Conservation (phyloP, 2,797 vertebrate species). For the Melanotaenia parkinsoni region DNA sequence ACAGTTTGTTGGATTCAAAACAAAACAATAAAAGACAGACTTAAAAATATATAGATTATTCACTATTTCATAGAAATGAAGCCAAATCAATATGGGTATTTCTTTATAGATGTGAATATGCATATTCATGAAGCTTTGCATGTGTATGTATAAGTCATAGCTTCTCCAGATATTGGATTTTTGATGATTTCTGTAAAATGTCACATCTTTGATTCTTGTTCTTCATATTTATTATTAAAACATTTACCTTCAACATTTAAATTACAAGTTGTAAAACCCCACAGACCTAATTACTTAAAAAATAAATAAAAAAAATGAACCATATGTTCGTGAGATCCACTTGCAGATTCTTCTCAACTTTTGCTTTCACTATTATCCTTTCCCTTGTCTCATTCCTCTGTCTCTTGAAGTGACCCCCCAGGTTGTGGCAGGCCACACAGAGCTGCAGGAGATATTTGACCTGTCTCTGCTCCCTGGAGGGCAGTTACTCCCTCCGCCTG, state of each 20-base stretch:
- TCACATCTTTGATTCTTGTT: neutral
- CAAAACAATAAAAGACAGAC: neutral
- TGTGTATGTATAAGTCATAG: neutral
- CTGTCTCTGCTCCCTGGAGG: conserved; percentile 78
- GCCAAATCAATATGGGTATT: neutral
- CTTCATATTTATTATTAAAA: neutral
- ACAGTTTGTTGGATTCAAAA: neutral
- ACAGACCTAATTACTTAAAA: neutral
- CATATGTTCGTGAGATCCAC: neutral
- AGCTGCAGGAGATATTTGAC: conserved; percentile 81
- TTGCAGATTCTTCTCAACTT: neutral
- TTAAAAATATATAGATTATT: neutral
- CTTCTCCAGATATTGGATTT: neutral
- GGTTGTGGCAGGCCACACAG: conserved; percentile 61
- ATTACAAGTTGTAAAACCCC: neutral
- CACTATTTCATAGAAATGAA: neutral
- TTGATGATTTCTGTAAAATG: neutral
- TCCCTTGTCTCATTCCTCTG: conserved; percentile 18
- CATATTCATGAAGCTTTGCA: conserved; percentile 5
- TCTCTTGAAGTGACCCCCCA: conserved; percentile 72
- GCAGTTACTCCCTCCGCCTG: conserved; percentile 49
- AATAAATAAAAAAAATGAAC: neutral
- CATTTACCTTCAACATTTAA: neutral
- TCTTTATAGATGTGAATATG: neutral
- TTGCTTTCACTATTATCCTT: neutral